phyloP scores from a whole-genome alignment of 2,888 invertebrate species.

The Margaritifera margaritifera region DNA sequence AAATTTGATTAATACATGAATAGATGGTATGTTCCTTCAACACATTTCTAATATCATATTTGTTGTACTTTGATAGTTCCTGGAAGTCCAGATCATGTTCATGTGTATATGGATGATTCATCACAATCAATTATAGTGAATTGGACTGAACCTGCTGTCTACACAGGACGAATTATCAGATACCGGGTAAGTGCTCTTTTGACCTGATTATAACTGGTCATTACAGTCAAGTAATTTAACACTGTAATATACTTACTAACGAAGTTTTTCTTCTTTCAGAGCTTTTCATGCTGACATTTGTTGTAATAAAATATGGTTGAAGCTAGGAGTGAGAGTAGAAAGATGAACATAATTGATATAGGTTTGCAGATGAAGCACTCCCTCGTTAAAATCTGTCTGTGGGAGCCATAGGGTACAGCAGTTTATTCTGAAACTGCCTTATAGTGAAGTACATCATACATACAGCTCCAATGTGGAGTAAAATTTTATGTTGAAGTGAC shows the following conservation, averaged over 20 bases:
- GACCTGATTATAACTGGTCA: too few relatives aligned
- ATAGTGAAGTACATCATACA: too few relatives aligned
- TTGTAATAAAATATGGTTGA: too few relatives aligned
- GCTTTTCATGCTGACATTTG: background rate
- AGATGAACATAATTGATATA: too few relatives aligned
- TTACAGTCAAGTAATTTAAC: too few relatives aligned
- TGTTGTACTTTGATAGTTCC: conserved; percentile 24
- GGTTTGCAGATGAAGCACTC: background rate
- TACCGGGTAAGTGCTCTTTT: conserved; percentile 19
- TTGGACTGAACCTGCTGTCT: conserved; percentile 28
- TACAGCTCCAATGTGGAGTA: too few relatives aligned
- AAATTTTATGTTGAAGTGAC: too few relatives aligned
- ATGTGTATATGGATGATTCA: conserved; percentile 1
- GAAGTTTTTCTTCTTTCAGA: background rate
- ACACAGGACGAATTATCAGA: conserved; percentile 20
- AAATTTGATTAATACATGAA: too few relatives aligned
- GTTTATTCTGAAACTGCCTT: too few relatives aligned
- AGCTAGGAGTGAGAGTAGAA: too few relatives aligned
- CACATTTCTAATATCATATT: too few relatives aligned
- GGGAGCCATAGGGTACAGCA: background rate
- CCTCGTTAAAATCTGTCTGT: background rate
- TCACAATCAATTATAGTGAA: conserved; percentile 15
- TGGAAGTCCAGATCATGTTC: conserved; percentile 17
- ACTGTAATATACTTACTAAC: background rate
- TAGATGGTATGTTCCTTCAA: too few relatives aligned